Evolutionary conservation across 2,113 vertebrate genomes (phyloP).

Genomic region (Phalacrocorax brasilianus): DNA sequence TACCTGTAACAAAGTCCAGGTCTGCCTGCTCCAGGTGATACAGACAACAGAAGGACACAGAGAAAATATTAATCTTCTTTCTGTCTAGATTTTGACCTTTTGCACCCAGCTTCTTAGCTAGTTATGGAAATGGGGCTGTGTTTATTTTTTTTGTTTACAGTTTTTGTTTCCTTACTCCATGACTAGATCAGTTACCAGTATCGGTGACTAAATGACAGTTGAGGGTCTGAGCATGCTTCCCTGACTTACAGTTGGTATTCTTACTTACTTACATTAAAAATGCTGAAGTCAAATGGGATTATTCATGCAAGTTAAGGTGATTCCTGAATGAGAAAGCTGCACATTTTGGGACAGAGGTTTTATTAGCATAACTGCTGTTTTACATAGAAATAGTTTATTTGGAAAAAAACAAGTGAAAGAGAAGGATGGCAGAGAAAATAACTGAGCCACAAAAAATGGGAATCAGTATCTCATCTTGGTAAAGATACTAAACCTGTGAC

Average conservation of each 20-base stretch:
- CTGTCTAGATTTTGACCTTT: slow-evolving; percentile 78
- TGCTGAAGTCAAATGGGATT: not conserved
- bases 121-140: slow-evolving; percentile 53
- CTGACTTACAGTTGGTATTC: not conserved
- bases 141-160: slow-evolving; percentile 23
- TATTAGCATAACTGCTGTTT: not conserved
- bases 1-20: slow-evolving; percentile 87
- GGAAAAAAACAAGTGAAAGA: not conserved
- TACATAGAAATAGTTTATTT: not conserved
- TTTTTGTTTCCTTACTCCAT: not conserved
- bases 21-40: slow-evolving; percentile 83
- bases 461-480: not conserved
- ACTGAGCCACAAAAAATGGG: not conserved
- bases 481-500: not conserved
- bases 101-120: slow-evolving; percentile 56
- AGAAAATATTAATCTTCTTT: slow-evolving; percentile 80
- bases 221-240: not conserved
- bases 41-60: slow-evolving; percentile 73
- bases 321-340: not conserved
- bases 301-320: not conserved
- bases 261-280: not conserved
- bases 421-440: not conserved
- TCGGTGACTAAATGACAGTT: not conserved
- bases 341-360: not conserved
- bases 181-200: not conserved